These are phyloP conservation scores for Laticauda laticaudata DNA, from an alignment of 2,113 vertebrate species.

Conservation along the genomic window DNA sequence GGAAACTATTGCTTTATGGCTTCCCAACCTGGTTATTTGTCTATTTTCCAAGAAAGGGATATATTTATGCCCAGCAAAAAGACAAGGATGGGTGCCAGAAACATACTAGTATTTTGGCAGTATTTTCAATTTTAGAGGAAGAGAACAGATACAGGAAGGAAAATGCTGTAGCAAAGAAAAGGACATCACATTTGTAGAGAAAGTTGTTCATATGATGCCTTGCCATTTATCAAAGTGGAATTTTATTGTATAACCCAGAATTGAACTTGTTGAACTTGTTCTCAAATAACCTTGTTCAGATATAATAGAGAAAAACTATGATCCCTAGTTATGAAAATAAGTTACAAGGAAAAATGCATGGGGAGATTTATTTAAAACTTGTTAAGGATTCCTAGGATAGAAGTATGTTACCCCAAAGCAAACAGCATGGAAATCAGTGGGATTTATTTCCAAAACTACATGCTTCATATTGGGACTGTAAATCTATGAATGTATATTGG, in stretches of 20 bases:
- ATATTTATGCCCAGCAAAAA: not conserved
- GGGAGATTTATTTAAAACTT: not conserved
- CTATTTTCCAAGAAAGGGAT: not conserved
- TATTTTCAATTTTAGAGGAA: not conserved
- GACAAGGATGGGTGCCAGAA: not conserved
- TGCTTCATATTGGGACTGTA: constrained; percentile 24
- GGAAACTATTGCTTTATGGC: not conserved
- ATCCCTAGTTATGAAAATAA: not conserved
- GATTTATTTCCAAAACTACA: constrained; percentile 3
- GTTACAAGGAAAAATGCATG: not conserved
- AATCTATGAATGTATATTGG: constrained; percentile 25
- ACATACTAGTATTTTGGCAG: not conserved
- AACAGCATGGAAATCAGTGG: not conserved
- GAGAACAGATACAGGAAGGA: not conserved
- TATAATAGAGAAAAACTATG: not conserved
- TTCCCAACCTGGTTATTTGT: not conserved
- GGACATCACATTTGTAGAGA: not conserved
- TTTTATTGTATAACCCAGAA: not conserved
- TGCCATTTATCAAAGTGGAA: not conserved
- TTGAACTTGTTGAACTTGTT: not conserved
- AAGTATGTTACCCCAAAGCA: not conserved
- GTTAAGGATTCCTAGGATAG: not conserved
- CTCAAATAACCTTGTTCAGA: not conserved
- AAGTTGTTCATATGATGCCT: not conserved
- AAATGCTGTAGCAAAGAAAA: not conserved